phyloP scores from a whole-genome alignment of 2,113 vertebrate genomes.

The Anguilla japonica region DNA sequence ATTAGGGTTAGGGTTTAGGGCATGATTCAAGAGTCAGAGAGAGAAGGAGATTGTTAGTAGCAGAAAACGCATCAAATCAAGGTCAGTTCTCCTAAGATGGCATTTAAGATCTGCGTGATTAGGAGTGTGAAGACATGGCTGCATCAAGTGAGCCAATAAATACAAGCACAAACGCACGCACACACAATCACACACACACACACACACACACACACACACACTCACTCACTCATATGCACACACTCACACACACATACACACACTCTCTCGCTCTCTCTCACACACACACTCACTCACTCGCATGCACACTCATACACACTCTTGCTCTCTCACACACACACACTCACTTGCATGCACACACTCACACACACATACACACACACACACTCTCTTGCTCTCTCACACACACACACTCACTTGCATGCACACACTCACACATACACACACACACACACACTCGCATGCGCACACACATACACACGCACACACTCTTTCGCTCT shows the following conservation, averaged over 20 bases:
- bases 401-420: not conserved
- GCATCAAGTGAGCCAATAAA: not conserved
- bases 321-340: no score
- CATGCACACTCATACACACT: no score
- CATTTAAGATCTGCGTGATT: not conserved
- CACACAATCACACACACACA: no score
- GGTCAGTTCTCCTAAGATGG: not conserved
- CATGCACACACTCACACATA: no score
- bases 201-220: no score
- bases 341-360: not conserved
- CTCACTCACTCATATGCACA: not conserved
- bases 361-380: not conserved
- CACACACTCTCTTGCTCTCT: no score
- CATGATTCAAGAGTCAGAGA: not conserved
- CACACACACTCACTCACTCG: not conserved
- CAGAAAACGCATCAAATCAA: not conserved
- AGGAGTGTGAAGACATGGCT: not conserved
- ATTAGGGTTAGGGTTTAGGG: not conserved
- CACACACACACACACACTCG: no score
- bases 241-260: not conserved
- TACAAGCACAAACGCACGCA: not conserved
- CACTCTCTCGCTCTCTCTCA: no score
- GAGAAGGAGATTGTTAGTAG: slow-evolving; percentile 4
- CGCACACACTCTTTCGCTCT: not conserved
- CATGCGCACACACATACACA: not conserved